Evolutionary conservation across 2,113 vertebrate genomes (phyloP).

Genomic region (Archilochus colubris): DNA sequence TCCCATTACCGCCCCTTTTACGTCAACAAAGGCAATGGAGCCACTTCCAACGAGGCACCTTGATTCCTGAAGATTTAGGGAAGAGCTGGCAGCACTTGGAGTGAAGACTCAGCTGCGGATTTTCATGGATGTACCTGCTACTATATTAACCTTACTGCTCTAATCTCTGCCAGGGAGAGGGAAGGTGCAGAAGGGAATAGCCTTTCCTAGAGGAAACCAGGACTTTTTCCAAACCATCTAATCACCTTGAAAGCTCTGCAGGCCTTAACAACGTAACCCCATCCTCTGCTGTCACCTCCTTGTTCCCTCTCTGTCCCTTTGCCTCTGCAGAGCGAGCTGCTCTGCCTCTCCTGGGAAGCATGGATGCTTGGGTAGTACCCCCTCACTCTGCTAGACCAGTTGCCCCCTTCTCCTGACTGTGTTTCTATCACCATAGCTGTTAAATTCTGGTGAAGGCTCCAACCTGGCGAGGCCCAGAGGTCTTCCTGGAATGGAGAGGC

Average conservation of each 20-base stretch:
- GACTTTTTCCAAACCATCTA: background rate
- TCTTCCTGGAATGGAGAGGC: background rate
- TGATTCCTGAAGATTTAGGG: slow-evolving; percentile 42
- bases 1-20: slow-evolving; percentile 82
- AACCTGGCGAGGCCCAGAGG: background rate
- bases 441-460: background rate
- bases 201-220: background rate
- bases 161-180: slow-evolving; percentile 33
- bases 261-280: background rate
- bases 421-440: background rate
- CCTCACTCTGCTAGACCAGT: background rate
- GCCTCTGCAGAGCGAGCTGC: background rate
- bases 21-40: slow-evolving; percentile 82
- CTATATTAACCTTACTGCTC: slow-evolving; percentile 9
- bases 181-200: background rate
- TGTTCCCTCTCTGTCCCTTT: background rate
- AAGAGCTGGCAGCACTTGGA: background rate
- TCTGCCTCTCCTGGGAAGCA: slow-evolving; percentile 30
- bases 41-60: slow-evolving; percentile 80
- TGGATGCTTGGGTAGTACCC: slow-evolving; percentile 30
- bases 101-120: slow-evolving; percentile 8
- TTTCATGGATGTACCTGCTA: slow-evolving; percentile 15
- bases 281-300: background rate
- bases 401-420: background rate
- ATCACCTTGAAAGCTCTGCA: background rate